Evolutionary conservation across 2,113 vertebrate species (phyloP).

Genomic region (Phylloscopus whistleri): DNA sequence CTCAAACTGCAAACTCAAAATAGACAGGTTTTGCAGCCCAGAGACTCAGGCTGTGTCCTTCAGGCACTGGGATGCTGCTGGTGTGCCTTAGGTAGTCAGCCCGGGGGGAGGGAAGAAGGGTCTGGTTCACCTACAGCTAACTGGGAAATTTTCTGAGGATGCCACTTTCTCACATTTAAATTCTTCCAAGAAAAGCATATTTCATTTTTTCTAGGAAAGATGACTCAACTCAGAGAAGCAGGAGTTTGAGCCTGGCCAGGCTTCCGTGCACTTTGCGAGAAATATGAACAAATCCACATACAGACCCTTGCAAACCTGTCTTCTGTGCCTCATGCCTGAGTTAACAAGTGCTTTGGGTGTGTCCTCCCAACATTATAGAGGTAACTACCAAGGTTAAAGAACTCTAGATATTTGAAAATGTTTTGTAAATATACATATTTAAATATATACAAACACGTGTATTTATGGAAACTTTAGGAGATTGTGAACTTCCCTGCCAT

Average conservation of each 20-base stretch:
- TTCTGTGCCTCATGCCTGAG: background rate
- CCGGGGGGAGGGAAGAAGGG: background rate
- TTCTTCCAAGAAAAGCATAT: background rate
- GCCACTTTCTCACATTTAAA: background rate
- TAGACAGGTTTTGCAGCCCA: background rate
- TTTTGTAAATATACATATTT: background rate
- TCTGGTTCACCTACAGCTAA: background rate
- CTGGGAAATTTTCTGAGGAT: background rate
- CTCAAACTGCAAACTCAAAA: background rate
- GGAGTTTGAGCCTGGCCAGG: background rate
- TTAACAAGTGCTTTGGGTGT: background rate
- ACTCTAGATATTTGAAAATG: background rate
- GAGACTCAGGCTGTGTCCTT: background rate
- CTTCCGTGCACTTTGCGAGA: fast-evolving
- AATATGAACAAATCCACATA: fast-evolving
- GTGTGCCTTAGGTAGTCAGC: background rate
- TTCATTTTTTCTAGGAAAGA: background rate
- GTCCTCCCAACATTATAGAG: background rate
- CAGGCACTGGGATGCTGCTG: background rate
- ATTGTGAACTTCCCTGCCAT: background rate
- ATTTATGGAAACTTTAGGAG: background rate
- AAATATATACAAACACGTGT: background rate
- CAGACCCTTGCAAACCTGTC: background rate
- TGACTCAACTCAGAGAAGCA: background rate
- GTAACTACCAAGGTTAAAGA: background rate